A percentile compares a stretch with the other conserved stretches of the same genome.
These are phyloP conservation scores for Paralichthys olivaceus DNA, from an alignment of 2,113 vertebrate genomes.

Conservation along the genomic window DNA sequence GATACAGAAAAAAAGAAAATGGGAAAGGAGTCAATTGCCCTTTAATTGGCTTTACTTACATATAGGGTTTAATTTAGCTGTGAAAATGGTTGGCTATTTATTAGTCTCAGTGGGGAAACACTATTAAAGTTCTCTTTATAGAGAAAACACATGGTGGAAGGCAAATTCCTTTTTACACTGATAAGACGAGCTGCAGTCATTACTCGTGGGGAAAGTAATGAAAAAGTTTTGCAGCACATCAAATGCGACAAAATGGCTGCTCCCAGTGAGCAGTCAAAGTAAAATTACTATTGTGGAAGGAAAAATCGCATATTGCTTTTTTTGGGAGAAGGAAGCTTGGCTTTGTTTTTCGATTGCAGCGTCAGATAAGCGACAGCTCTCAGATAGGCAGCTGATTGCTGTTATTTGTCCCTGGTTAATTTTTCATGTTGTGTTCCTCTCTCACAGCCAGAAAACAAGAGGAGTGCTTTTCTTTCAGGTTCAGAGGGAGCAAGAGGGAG, in stretches of 20 bases:
- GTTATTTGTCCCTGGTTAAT: constrained; percentile 69
- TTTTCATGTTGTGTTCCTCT: constrained; percentile 63
- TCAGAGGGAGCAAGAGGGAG: constrained; percentile 4
- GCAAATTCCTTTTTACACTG: background rate
- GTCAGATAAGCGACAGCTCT: constrained; percentile 46
- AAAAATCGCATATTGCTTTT: background rate
- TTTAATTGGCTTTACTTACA: background rate
- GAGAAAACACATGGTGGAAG: background rate
- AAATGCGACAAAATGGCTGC: background rate
- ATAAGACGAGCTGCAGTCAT: background rate
- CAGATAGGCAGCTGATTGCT: constrained; percentile 50
- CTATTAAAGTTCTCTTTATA: background rate
- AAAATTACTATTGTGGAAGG: background rate
- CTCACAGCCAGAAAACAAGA: constrained; percentile 63
- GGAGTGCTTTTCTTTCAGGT: constrained; percentile 63
- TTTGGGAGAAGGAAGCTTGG: background rate
- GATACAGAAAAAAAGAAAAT: background rate
- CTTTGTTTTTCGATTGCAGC: constrained; percentile 30
- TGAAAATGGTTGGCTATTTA: background rate
- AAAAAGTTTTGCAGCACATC: constrained; percentile 16
- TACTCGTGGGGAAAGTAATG: background rate
- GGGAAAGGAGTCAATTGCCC: background rate
- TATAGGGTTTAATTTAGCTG: background rate
- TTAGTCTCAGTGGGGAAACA: background rate
- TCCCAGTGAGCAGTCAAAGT: background rate